Evolutionary conservation across 2,113 vertebrate species (phyloP).

Genomic region (Sylvietta virens): DNA sequence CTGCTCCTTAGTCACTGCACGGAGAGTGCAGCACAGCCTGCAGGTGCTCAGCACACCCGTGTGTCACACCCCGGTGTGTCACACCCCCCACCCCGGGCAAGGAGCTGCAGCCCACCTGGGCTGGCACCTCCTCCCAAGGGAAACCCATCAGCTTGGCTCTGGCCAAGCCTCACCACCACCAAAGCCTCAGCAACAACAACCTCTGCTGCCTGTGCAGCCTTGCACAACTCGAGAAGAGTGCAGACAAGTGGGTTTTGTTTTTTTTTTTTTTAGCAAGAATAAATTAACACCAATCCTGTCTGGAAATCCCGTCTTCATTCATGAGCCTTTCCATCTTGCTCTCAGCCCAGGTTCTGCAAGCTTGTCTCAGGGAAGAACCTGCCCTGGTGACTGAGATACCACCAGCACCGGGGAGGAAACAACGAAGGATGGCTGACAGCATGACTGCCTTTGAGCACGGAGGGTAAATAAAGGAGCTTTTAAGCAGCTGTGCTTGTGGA

Average conservation of each 20-base stretch:
- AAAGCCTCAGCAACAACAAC: neutral
- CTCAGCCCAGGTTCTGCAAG: neutral
- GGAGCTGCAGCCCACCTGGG: neutral
- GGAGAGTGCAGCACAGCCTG: neutral
- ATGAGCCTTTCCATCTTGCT: neutral
- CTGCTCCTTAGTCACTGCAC: accelerated
- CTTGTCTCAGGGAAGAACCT: neutral
- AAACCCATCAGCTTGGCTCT: neutral
- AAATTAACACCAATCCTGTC: neutral
- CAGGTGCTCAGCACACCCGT: neutral
- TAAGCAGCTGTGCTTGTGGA: neutral
- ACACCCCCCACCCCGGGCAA: neutral
- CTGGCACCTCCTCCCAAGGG: neutral
- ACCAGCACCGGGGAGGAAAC: neutral
- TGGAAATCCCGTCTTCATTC: neutral
- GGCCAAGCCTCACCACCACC: neutral
- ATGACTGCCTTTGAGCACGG: neutral
- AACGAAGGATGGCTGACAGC: neutral
- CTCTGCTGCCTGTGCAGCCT: neutral
- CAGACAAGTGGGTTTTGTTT: neutral
- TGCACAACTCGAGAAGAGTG: neutral
- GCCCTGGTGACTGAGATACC: neutral
- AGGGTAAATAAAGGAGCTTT: neutral
- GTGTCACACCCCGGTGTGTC: neutral
- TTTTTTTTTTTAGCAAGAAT: neutral